A percentile compares a stretch with the other conserved stretches of the same genome.
Evolutionary conservation across 2,888 invertebrate species (phyloP).

Genomic region (Sarcophaga caerulescens): DNA sequence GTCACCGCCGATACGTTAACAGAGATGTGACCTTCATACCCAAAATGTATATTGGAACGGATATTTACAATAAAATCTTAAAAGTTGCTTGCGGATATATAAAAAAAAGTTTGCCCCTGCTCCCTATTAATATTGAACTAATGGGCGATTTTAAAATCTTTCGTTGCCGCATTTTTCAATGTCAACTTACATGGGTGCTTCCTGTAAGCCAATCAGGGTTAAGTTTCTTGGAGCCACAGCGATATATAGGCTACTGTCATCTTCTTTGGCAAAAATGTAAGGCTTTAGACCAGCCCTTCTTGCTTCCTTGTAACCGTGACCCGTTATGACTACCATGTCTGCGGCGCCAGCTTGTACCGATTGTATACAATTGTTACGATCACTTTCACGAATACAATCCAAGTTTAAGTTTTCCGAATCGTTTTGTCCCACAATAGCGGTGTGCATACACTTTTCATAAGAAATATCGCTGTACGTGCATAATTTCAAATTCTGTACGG

Average conservation of each 20-base stretch:
- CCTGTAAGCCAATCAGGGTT: constrained; percentile 58
- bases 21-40: no score
- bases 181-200: constrained; percentile 66
- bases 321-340: constrained; percentile 65
- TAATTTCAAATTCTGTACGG: constrained; percentile 28
- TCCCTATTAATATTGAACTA: no score
- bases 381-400: constrained; percentile 58
- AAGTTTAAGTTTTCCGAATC: constrained; percentile 60
- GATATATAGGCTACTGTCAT: constrained; percentile 61
- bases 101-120: no score
- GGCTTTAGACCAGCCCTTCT: constrained; percentile 60
- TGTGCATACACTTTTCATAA: constrained; percentile 63
- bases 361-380: constrained; percentile 55
- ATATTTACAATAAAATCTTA: no score
- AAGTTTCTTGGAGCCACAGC: constrained; percentile 69
- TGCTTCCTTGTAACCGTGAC: constrained; percentile 64
- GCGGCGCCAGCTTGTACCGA: constrained; percentile 41
- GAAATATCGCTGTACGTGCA: constrained; percentile 59
- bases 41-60: no score
- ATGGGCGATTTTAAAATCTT: no score
- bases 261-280: constrained; percentile 65
- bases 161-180: no score
- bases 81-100: no score
- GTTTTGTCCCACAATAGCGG: constrained; percentile 47
- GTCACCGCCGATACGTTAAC: no score